These are phyloP conservation scores for Carapus acus DNA, from an alignment of 2,797 vertebrate species.

Conservation along the genomic window DNA sequence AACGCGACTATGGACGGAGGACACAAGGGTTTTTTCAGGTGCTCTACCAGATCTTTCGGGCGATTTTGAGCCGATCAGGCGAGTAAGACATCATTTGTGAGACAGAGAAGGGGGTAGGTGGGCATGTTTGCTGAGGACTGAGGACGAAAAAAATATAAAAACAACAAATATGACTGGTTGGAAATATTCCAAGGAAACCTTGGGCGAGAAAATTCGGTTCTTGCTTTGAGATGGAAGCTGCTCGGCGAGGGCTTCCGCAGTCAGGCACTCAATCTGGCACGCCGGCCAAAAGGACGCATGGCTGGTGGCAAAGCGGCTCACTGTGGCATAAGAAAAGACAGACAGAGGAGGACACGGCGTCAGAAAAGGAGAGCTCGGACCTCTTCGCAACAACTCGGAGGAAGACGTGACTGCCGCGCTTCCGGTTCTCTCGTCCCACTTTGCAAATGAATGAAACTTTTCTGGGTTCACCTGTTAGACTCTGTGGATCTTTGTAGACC, in stretches of 20 bases:
- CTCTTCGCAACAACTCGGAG: too few relatives aligned
- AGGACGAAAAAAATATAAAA: too few relatives aligned
- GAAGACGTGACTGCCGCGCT: too few relatives aligned
- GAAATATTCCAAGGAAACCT: slow-evolving; percentile 2
- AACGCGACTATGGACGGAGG: slow-evolving; percentile 41
- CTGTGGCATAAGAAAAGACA: slow-evolving; percentile 50
- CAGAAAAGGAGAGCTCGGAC: slow-evolving; percentile 1
- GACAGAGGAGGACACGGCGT: slow-evolving; percentile 44
- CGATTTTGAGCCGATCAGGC: slow-evolving; percentile 19
- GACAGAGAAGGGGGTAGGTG: slow-evolving; percentile 6
- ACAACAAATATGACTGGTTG: not conserved
- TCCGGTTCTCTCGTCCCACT: too few relatives aligned
- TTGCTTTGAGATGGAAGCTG: slow-evolving; percentile 14
- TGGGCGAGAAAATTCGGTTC: slow-evolving; percentile 17
- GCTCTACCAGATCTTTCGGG: slow-evolving; percentile 24
- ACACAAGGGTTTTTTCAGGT: slow-evolving; percentile 16
- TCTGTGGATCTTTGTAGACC: too few relatives aligned
- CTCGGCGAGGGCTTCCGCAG: slow-evolving; percentile 34
- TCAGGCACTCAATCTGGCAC: slow-evolving; percentile 59
- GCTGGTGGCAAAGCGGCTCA: slow-evolving; percentile 34
- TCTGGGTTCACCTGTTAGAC: too few relatives aligned
- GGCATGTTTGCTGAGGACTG: slow-evolving; percentile 4
- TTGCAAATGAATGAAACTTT: too few relatives aligned
- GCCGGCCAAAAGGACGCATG: slow-evolving; percentile 43
- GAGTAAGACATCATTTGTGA: slow-evolving; percentile 18